These are phyloP conservation scores for Ophion ventricosus DNA, from an alignment of 2,888 invertebrate species.

Conservation along the genomic window DNA sequence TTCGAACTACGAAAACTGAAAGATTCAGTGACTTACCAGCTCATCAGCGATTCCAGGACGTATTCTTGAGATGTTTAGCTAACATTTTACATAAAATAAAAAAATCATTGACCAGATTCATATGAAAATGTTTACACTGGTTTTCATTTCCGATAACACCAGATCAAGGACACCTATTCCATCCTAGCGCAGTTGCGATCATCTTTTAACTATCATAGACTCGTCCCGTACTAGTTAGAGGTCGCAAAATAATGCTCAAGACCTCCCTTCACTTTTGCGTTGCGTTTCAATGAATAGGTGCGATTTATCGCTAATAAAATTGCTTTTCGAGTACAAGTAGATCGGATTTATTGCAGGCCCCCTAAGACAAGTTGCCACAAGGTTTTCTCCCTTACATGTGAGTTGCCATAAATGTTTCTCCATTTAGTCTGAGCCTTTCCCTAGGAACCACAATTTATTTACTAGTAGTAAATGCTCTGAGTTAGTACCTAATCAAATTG, in stretches of 20 bases:
- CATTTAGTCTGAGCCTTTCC: not conserved
- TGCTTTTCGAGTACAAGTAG: conserved; percentile 48
- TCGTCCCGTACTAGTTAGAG: not conserved
- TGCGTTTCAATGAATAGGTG: conserved; percentile 61
- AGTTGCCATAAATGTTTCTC: not conserved
- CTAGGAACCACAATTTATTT: conserved; percentile 9
- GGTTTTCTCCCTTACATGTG: not conserved
- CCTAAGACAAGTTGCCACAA: conserved; percentile 43
- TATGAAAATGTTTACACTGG: too few relatives aligned
- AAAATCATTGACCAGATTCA: too few relatives aligned
- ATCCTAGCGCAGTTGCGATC: conserved; percentile 20
- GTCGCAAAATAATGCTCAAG: not conserved
- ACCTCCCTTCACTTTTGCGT: conserved; percentile 15
- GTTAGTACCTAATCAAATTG: not conserved
- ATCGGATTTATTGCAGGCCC: conserved; percentile 41
- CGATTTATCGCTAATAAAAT: conserved; percentile 67
- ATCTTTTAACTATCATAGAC: conserved; percentile 27
- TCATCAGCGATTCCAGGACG: too few relatives aligned
- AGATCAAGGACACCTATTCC: conserved; percentile 36
- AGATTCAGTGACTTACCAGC: too few relatives aligned
- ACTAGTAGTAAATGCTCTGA: conserved; percentile 2
- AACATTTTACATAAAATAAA: too few relatives aligned
- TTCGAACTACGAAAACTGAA: too few relatives aligned
- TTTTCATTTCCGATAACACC: not conserved
- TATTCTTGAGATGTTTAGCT: too few relatives aligned